Percentiles rank a stretch among this genome's conserved stretches.
These are phyloP conservation scores for Leucopsar rothschildi DNA, from an alignment of 2,113 vertebrate genomes.

Conservation along the genomic window DNA sequence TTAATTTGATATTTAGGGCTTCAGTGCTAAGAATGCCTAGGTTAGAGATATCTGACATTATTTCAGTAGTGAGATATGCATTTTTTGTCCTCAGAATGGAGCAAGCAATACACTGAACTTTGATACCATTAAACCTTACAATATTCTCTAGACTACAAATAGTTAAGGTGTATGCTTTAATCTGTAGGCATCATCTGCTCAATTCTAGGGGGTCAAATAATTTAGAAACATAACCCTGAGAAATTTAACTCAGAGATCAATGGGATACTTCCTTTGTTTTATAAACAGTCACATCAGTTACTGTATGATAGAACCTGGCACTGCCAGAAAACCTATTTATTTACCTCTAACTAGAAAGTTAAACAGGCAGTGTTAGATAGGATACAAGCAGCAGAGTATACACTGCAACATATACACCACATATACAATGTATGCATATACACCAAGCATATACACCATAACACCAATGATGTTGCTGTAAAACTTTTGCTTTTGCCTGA, in stretches of 20 bases:
- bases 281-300: neutral
- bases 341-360: neutral
- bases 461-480: neutral
- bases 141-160: neutral
- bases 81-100: neutral
- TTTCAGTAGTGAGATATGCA: neutral
- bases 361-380: neutral
- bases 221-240: conserved; percentile 19
- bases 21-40: neutral
- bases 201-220: neutral
- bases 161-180: neutral
- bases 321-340: neutral
- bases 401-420: neutral
- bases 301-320: neutral
- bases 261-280: neutral
- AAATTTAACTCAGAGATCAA: neutral
- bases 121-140: neutral
- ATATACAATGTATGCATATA: neutral
- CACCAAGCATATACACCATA: neutral
- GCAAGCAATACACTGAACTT: neutral
- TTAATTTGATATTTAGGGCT: neutral
- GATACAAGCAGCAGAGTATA: neutral
- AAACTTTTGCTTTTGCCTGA: neutral
- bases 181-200: neutral
- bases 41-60: neutral